Conservation (phyloP, 23 tunicate genomes). For the Clavelina lepadiformis region DNA sequence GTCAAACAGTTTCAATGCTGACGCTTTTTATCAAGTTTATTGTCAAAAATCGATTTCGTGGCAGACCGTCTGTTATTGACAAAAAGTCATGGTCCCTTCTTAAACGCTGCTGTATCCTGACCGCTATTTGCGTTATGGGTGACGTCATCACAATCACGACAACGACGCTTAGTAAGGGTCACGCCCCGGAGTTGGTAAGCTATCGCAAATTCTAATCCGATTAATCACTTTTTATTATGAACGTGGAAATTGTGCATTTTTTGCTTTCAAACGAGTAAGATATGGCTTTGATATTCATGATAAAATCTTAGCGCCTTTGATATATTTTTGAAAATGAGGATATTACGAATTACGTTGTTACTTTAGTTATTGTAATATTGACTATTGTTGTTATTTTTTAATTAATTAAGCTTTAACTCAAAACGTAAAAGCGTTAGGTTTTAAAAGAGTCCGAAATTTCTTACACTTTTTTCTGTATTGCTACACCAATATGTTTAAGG, state of each 20-base stretch:
- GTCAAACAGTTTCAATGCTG: not conserved
- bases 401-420: no score
- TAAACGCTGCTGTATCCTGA: constrained; percentile 3
- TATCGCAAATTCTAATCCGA: no score
- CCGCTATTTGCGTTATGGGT: not conserved
- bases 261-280: not conserved
- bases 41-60: not conserved
- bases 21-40: not conserved
- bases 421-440: no score
- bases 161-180: not conserved
- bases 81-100: not conserved
- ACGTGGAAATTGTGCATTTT: not conserved
- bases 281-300: not conserved
- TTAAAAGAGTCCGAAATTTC: no score
- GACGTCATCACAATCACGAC: not conserved
- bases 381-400: no score
- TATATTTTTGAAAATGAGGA: no score
- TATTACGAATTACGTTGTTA: no score
- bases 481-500: no score
- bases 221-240: no score
- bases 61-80: not conserved
- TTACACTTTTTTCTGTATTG: no score
- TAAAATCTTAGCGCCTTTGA: no score
- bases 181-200: constrained; percentile 3
- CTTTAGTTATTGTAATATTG: no score